Evolutionary conservation across 2,888 invertebrate species (phyloP), one percentile per base, ranked within the genome.

Genomic region (Xanthia togata): DNA sequence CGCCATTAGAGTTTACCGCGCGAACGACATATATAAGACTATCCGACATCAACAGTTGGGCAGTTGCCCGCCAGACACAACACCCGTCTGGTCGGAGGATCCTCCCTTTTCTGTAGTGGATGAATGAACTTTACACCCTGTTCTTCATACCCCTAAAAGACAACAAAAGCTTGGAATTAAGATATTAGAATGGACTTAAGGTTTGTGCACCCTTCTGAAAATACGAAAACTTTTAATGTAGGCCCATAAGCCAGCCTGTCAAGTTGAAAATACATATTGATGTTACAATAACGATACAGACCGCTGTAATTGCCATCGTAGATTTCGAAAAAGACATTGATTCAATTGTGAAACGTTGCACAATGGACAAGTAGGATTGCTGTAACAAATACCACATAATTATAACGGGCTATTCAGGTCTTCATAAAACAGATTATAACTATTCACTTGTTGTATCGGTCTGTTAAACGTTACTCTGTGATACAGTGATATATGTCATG

Each of bases 131-230:
- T n/a, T n/a, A n/a, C n/a, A n/a, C n/a, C n/a, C n/a, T n/a, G n/a
- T n/a, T n/a, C n/a, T n/a, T n/a, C n/a, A n/a, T n/a, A n/a, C n/a
- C n/a, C n/a, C n/a, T n/a, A n/a, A n/a, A n/a, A n/a, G 31, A 41
- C 41, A 62, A 31, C n/a, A n/a, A 20, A 41, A 76, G 31, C 41
- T 62, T 26, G 35, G n/a, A 23, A 35, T 76, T 76, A 41, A 76
- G 41, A 75, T 26, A 47, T 59, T 38, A 26, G 12, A 38, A 50
- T 31, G 23, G 31, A 50, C 14, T 26, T 20, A 35, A 1, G 73
- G n/a, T 31, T 74, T 23, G 8, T 60, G 26, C 26, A 50, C 26
- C 26, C 38, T 53, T 50, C 20, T 31, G 31, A 76, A 50, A 38
- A n/a, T 20, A 50, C 4, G 0, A 41, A 60, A 60, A 50, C 76